Conservation (phyloP, 2,797 vertebrate species). For the Pampus argenteus region DNA sequence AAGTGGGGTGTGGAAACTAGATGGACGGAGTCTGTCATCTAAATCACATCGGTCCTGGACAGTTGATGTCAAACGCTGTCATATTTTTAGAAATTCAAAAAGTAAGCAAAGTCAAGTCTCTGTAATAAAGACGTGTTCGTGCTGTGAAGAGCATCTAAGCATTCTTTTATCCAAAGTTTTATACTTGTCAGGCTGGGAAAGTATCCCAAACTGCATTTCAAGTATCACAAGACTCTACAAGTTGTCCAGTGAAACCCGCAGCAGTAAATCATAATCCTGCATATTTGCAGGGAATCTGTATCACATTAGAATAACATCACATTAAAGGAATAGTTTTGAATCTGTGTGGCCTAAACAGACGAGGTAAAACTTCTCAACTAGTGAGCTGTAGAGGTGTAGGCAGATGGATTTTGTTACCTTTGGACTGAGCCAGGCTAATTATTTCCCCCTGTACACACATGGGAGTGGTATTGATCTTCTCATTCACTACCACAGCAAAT, state of each 20-base stretch:
- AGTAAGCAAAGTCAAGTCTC: slow-evolving; percentile 4
- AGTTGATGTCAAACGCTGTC: slow-evolving; percentile 26
- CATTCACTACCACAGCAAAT: too few species aligned
- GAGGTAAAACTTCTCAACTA: too few species aligned
- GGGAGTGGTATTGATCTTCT: too few species aligned
- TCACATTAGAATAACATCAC: background rate
- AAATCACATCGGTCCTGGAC: slow-evolving; percentile 34
- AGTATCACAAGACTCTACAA: background rate
- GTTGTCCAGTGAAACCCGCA: background rate
- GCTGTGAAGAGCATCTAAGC: background rate
- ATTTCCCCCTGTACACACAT: too few species aligned
- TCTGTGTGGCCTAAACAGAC: too few species aligned
- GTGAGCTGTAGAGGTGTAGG: too few species aligned
- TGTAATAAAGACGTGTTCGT: slow-evolving; percentile 2
- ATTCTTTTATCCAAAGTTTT: background rate
- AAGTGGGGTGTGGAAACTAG: slow-evolving; percentile 41
- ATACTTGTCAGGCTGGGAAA: slow-evolving; percentile 9
- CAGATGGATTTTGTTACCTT: too few species aligned
- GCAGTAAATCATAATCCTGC: slow-evolving; percentile 1
- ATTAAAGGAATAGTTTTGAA: too few species aligned
- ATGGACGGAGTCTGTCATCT: slow-evolving; percentile 44
- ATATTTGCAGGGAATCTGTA: background rate
- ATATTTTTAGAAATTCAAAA: slow-evolving; percentile 40
- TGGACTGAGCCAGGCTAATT: too few species aligned
- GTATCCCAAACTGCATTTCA: background rate